phyloP scores from a whole-genome alignment of 2,797 vertebrate genomes.

The Discoglossus pictus region DNA sequence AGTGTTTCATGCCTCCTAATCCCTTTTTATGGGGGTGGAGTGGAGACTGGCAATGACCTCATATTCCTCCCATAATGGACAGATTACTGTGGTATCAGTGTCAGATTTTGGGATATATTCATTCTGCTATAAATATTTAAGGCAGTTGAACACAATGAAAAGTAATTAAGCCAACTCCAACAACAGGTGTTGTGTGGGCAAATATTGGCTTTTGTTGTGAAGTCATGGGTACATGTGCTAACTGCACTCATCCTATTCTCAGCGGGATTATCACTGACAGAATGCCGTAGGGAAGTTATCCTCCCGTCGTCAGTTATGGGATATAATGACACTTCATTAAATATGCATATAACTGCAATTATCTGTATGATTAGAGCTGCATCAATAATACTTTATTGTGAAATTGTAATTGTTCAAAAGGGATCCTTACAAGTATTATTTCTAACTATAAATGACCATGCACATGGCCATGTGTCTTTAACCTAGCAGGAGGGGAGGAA shows the following conservation, averaged over 20 bases:
- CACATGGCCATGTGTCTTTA: too few species aligned
- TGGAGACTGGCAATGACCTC: conserved; percentile 31
- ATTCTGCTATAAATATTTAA: conserved; percentile 83
- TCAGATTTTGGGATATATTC: conserved; percentile 74
- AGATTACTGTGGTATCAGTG: conserved; percentile 55
- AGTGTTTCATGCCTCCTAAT: too few species aligned
- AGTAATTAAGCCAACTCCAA: conserved; percentile 75
- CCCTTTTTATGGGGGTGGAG: conserved; percentile 10
- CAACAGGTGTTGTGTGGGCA: conserved; percentile 82
- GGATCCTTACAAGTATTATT: too few species aligned
- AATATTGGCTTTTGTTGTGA: conserved; percentile 72
- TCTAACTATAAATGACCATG: too few species aligned
- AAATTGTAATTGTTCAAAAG: too few species aligned
- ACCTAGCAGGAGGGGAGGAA: too few species aligned
- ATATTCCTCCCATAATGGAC: conserved; percentile 7
- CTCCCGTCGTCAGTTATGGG: conserved; percentile 71
- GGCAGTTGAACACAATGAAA: conserved; percentile 73
- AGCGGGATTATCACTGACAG: conserved; percentile 65
- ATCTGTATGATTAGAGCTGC: conserved; percentile 61
- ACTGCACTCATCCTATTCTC: conserved; percentile 69
- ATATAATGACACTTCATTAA: conserved; percentile 76
- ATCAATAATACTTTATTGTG: conserved; percentile 20
- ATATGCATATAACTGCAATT: conserved; percentile 73
- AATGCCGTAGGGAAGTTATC: conserved; percentile 69
- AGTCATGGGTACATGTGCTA: conserved; percentile 70